Evolutionary conservation across 2,797 vertebrate genomes (phyloP).

Genomic region (Spheniscus humboldti): DNA sequence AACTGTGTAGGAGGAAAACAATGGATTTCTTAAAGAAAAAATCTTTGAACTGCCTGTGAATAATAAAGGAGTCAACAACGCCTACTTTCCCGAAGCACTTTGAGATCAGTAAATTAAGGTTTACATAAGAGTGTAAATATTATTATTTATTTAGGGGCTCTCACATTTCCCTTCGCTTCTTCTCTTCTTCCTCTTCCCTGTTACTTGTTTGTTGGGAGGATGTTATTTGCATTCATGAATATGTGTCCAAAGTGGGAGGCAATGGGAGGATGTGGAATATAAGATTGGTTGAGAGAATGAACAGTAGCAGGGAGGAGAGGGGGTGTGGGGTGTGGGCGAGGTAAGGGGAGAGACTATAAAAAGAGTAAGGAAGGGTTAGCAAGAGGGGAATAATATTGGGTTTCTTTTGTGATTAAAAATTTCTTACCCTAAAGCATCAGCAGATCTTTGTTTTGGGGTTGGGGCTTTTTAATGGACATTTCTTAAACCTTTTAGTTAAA

Average conservation of each 20-base stretch:
- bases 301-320: not conserved
- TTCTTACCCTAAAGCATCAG: not conserved
- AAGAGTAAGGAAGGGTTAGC: slow-evolving; percentile 12
- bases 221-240: slow-evolving; percentile 10
- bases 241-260: not conserved
- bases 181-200: not conserved
- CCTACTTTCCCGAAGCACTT: not conserved
- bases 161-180: slow-evolving; percentile 20
- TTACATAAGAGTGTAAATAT: slow-evolving; percentile 12
- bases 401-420: slow-evolving; percentile 43
- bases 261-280: not conserved
- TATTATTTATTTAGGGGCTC: slow-evolving; percentile 55
- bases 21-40: not conserved
- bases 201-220: not conserved
- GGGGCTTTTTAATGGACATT: not conserved
- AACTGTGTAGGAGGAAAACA: not conserved
- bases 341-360: not conserved
- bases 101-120: slow-evolving; percentile 2
- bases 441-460: not conserved
- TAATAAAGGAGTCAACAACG: not conserved
- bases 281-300: not conserved
- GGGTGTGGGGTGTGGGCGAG: not conserved
- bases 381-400: slow-evolving; percentile 6
- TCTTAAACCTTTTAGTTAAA: not conserved
- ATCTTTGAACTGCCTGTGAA: not conserved